Evolutionary conservation across 2,797 vertebrate genomes (phyloP), one percentile per base, ranked within the genome.

Genomic region (Rhincodon typus): DNA sequence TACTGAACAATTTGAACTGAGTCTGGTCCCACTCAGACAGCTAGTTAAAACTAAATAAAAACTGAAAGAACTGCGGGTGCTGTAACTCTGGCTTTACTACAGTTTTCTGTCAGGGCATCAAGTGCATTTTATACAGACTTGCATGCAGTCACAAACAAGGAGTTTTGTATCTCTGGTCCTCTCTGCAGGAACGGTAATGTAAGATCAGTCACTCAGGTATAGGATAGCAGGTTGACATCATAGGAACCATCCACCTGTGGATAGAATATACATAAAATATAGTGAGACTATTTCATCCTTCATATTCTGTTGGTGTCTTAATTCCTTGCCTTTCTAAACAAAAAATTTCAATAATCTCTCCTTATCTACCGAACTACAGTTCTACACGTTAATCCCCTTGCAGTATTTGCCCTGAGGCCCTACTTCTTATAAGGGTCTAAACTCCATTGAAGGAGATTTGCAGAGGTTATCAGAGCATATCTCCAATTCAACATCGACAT

Each of bases 231-330:
- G 96, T 98, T 98, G 97, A 99, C 97, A 66, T 99, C 98, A 0
- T 99, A 99, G 97, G 98, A 98, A 96, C 99, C 99, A 0, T 99
- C 98, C 97, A 99, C 99, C 99, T 99, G 97, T 21, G 97, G 97
- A 57, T 8, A 77, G 42, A 15, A 53, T 13, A 74, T 27, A 70
- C 27, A 67, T 30, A 93, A 95, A 77, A 46, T 74, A 74, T 34
- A 46, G 94, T 91, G 30, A 91, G 34, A 21, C 2, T 93, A 8
- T 10, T 34, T 42, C n/a, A 57, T 57, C 10, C 62, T 69, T 42
- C 88, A 91, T 66, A n/a, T 38, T 91, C 30, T 66, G 19, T 25
- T 38, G 67, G 62, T 8, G 67, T 93, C 10, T 93, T 30, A 90
- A n/a, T 88, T 88, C 34, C 62, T 66, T 10, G 62, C 38, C 38